phyloP scores from a whole-genome alignment of 2,113 vertebrate species.

The Syngnathus scovelli region DNA sequence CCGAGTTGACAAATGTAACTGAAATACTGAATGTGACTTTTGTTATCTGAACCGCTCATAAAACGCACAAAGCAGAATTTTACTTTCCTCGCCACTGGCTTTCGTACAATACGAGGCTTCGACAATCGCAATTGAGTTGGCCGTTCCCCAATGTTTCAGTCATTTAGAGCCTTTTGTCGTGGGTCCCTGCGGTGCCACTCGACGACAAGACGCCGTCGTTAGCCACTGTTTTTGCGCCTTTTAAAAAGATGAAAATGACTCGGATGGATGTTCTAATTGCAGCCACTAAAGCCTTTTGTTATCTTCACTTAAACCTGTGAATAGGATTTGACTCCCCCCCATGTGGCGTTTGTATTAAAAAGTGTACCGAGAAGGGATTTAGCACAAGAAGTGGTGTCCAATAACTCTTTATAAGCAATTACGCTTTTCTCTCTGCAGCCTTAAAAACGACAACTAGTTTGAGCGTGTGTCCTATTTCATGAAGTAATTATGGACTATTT shows the following conservation, averaged over 20 bases:
- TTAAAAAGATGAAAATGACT: constrained; percentile 5
- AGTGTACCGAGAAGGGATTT: constrained; percentile 3
- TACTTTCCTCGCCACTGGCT: neutral
- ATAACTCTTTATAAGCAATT: constrained; percentile 6
- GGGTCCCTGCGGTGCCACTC: constrained; percentile 3
- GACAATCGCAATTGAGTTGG: neutral
- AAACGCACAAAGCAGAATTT: no score
- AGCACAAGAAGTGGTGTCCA: constrained; percentile 3
- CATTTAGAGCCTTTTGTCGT: neutral
- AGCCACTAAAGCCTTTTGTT: constrained; percentile 3
- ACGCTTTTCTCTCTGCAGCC: neutral
- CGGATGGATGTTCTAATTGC: constrained; percentile 8
- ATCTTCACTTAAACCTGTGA: constrained; percentile 8
- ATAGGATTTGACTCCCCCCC: neutral
- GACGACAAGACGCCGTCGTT: constrained; percentile 4
- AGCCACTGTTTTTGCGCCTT: neutral
- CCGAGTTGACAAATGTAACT: neutral
- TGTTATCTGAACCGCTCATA: no score
- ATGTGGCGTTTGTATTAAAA: constrained; percentile 4
- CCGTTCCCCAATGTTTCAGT: constrained; percentile 2
- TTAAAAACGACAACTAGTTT: constrained; percentile 1
- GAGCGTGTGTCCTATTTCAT: neutral
- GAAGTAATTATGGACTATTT: neutral
- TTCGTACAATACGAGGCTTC: neutral
- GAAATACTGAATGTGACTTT: no score